Evolutionary conservation across 2,113 vertebrate species (phyloP).

Genomic region (Ia io): DNA sequence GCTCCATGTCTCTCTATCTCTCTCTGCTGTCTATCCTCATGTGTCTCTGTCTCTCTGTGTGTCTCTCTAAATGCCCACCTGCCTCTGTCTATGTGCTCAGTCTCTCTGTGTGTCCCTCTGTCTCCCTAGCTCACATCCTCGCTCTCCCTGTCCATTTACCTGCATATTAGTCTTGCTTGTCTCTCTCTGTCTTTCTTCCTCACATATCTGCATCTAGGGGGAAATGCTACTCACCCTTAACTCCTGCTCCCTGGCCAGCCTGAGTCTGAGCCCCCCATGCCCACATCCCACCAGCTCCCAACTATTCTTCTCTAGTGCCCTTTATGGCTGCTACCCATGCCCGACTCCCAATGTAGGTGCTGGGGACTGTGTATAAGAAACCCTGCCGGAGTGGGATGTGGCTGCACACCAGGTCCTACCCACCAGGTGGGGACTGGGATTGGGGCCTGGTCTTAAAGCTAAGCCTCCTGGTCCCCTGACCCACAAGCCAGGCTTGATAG

Average conservation of each 20-base stretch:
- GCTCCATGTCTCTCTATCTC: neutral
- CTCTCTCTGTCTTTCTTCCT: neutral
- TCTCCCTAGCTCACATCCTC: neutral
- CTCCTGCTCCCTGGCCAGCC: neutral
- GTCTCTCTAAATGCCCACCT: neutral
- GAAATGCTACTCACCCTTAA: neutral
- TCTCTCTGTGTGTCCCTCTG: neutral
- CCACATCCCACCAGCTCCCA: neutral
- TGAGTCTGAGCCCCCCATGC: neutral
- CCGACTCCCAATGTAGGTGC: neutral
- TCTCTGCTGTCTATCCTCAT: neutral
- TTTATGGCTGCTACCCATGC: neutral
- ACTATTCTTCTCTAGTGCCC: rapidly evolving
- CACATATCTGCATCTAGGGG: neutral
- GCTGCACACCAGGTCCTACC: neutral
- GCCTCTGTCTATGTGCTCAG: neutral
- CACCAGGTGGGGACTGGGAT: neutral
- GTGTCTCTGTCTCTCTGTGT: neutral
- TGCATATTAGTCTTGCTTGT: neutral
- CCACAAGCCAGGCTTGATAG: neutral
- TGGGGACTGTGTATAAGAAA: neutral
- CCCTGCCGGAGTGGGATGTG: rapidly evolving
- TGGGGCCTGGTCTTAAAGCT: neutral
- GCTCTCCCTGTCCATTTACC: too few relatives aligned
- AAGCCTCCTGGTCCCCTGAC: neutral